These are phyloP conservation scores for Chiloscyllium punctatum DNA, from an alignment of 2,797 vertebrate species.

Conservation along the genomic window DNA sequence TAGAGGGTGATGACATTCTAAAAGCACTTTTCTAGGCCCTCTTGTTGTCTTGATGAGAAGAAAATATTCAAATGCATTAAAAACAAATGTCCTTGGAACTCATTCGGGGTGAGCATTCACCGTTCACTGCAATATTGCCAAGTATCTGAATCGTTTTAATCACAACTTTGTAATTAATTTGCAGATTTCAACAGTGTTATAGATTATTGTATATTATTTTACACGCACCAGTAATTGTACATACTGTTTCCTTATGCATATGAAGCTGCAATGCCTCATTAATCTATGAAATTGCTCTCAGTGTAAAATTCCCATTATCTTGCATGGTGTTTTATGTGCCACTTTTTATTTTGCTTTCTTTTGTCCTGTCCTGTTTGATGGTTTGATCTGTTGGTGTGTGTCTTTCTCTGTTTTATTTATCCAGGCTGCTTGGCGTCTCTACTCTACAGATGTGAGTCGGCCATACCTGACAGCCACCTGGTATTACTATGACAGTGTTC, in stretches of 20 bases:
- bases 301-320: neutral
- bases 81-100: neutral
- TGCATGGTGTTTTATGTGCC: conserved; percentile 20
- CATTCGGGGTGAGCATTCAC: neutral
- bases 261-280: too few species aligned
- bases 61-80: neutral
- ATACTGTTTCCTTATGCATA: too few species aligned
- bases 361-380: conserved; percentile 6
- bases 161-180: neutral
- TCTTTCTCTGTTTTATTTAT: conserved; percentile 39
- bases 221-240: too few species aligned
- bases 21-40: neutral
- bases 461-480: conserved; percentile 90
- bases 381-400: conserved; percentile 44
- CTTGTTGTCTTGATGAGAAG: neutral
- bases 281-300: neutral
- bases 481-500: conserved; percentile 99
- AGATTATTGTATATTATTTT: neutral
- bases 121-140: neutral
- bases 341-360: conserved; percentile 39
- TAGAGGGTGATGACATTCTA: neutral
- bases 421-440: conserved; percentile 96
- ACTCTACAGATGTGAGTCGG: conserved; percentile 82
- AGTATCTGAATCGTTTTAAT: neutral
- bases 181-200: neutral